Evolutionary conservation across 2,888 invertebrate species (phyloP), one percentile per base, ranked within the genome.

Genomic region (Standfussiana lucernea): DNA sequence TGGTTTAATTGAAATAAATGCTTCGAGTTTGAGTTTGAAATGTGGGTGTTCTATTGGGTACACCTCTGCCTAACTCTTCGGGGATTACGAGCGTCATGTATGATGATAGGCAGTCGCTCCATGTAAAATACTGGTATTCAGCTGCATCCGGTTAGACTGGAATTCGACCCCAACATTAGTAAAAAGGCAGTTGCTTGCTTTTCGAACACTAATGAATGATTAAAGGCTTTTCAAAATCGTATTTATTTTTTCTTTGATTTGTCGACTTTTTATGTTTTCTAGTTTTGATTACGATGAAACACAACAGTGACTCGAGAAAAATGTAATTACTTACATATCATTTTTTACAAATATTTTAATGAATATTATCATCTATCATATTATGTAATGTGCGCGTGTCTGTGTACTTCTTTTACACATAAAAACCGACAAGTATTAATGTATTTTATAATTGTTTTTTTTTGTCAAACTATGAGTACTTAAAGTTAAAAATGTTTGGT

Each of bases 401-500:
- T 11, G 1, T 0, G 13, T 42, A 45, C 32, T 10, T 10, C 5
- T 40, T 32, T 45, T 18, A 0, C 2, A 37, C 3, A 47, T 4
- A 71, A 77, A 77, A 78, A 64, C 0, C 2, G 45, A 47, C 72
- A 65, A 28, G 6, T 40, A 79, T 72, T 40, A 40, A 78, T 28
- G 28, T 10, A 45, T 24, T 2, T 15, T 35, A 28, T 2, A 70
- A 13, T 50, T 28, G 10, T 61, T 66, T 28, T 65, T 64, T 40
- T 15, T 5, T 37, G 37, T 37, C 3, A 3, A 15, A 24, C 4
- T 42, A 62, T 32, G 18, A 53, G 24, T 70, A 42, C 32, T 18
- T 8, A n/a, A 1, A 47, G 47, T 40, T 37, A 2, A 53, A 35
- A 70, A 56, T 10, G 2, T 32, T 35, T 28, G 15, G n/a, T n/a